Evolutionary conservation across 2,888 invertebrate species (phyloP).

Genomic region (Melolontha melolontha): DNA sequence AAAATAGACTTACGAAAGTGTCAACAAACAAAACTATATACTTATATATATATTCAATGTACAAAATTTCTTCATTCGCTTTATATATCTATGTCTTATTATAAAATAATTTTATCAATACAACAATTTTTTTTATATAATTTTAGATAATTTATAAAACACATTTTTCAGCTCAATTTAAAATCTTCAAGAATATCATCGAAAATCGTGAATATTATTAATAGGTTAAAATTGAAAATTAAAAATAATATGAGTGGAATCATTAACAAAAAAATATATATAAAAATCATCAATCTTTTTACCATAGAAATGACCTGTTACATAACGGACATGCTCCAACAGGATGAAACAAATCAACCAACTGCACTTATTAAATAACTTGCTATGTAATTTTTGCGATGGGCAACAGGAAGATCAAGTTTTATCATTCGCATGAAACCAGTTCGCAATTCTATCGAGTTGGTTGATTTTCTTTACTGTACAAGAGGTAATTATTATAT

Average conservation of each 20-base stretch:
- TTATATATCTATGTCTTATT: conserved; percentile 23
- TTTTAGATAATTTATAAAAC: conserved; percentile 18
- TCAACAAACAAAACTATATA: conserved; percentile 22
- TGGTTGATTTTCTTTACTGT: conserved; percentile 37
- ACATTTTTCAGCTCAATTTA: neutral
- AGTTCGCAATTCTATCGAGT: conserved; percentile 34
- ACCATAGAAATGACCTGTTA: conserved; percentile 16
- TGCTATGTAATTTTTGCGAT: conserved; percentile 35
- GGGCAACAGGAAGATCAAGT: conserved; percentile 41
- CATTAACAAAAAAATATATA: no score
- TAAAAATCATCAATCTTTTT: neutral
- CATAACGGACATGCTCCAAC: conserved; percentile 34
- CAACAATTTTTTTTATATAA: conserved; percentile 21
- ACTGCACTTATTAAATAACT: conserved; percentile 21
- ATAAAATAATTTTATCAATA: conserved; percentile 23
- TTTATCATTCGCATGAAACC: conserved; percentile 33
- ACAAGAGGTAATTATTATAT: conserved; percentile 21
- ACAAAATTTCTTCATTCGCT: conserved; percentile 3
- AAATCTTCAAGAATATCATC: neutral
- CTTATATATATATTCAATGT: conserved; percentile 28
- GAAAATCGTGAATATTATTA: no score
- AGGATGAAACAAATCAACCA: conserved; percentile 27
- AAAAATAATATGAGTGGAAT: no score
- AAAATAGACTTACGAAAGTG: conserved; percentile 5
- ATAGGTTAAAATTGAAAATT: no score